Conservation (phyloP, 2,113 vertebrate species). For the Gymnorhina tibicen region DNA sequence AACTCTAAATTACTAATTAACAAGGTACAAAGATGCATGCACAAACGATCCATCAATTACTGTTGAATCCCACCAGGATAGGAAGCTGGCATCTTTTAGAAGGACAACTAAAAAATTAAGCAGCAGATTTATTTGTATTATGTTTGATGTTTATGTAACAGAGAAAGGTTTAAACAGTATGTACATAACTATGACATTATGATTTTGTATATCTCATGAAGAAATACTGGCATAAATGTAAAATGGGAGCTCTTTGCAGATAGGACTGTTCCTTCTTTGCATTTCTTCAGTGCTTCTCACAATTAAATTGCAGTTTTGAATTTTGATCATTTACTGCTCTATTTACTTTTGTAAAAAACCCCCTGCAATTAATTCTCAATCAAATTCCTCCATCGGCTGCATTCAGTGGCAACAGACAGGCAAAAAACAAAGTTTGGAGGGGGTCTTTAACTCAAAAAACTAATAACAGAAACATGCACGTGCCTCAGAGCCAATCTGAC, state of each 20-base stretch:
- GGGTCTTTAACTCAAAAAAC: not conserved
- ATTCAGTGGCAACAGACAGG: not conserved
- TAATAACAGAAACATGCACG: not conserved
- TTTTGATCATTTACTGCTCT: not conserved
- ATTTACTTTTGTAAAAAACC: not conserved
- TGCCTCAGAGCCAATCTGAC: not conserved
- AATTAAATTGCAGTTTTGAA: not conserved
- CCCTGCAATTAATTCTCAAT: not conserved
- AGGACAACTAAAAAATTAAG: not conserved
- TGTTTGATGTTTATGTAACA: not conserved
- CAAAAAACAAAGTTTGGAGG: not conserved
- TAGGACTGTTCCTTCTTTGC: not conserved
- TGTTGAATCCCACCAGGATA: not conserved
- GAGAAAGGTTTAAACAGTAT: not conserved
- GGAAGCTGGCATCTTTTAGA: not conserved
- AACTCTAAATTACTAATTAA: slow-evolving; percentile 25
- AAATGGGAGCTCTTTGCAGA: not conserved
- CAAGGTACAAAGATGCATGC: not conserved
- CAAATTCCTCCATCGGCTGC: not conserved
- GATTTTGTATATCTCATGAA: not conserved
- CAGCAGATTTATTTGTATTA: not conserved
- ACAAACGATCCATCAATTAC: not conserved
- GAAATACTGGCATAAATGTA: not conserved
- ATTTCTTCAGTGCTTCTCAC: not conserved
- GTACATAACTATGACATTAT: not conserved